These are phyloP conservation scores for Sinodicranocentrus sp. DNA, from an alignment of 2,888 invertebrate species.

Conservation along the genomic window DNA sequence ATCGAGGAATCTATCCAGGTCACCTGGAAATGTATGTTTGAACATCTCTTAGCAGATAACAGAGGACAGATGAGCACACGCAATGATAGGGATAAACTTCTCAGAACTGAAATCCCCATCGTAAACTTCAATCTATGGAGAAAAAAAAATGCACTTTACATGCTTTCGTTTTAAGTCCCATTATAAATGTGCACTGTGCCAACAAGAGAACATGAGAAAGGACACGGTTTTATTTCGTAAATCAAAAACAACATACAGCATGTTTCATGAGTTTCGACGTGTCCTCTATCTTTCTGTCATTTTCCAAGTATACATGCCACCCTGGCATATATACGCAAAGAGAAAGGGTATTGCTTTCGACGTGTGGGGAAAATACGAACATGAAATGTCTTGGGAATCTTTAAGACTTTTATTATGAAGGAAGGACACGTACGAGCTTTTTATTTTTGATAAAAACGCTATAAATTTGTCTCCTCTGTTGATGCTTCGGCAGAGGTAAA, in stretches of 20 bases:
- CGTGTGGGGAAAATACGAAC: constrained; percentile 22
- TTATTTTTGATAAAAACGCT: constrained; percentile 44
- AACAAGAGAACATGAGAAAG: neutral
- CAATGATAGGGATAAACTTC: too few relatives aligned
- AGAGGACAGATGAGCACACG: too few relatives aligned
- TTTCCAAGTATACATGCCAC: neutral
- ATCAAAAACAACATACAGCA: neutral
- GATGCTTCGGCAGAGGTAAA: neutral
- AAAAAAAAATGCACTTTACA: too few relatives aligned
- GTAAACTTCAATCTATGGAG: too few relatives aligned
- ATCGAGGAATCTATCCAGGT: too few relatives aligned
- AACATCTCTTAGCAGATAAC: too few relatives aligned
- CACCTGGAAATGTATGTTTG: too few relatives aligned
- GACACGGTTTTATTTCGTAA: neutral
- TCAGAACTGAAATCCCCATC: too few relatives aligned
- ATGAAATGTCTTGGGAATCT: constrained; percentile 33
- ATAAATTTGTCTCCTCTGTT: constrained; percentile 18
- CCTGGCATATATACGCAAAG: neutral
- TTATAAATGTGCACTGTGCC: too few relatives aligned
- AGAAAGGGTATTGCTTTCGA: neutral
- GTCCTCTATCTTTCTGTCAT: neutral
- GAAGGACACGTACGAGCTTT: constrained; percentile 46
- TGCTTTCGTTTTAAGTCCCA: too few relatives aligned
- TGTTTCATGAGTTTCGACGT: neutral
- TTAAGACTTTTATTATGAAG: constrained; percentile 46